Base-by-base conservation (phyloP, 2,888 invertebrate species). In the Drepanosiphum platanoidis region DNA sequence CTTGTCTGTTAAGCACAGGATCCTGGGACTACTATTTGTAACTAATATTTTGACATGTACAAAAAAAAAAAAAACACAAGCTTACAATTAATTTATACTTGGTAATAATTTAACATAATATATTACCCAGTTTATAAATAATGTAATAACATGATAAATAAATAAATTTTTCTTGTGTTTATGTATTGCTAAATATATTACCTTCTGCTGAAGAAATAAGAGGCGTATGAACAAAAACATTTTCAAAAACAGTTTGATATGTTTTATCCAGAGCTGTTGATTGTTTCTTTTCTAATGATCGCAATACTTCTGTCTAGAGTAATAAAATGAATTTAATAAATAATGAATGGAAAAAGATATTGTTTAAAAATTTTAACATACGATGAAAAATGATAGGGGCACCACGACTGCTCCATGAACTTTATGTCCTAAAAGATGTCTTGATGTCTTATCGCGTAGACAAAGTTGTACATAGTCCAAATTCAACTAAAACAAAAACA, bases 401-500 rank as follows among this genome's bases (percentile, higher is more conserved):
- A 87, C 66, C 1, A 87, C 71, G 61, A 75, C 77, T 27, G 30
- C 32, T 46, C 83, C 80, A 30, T 86, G 79, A 0, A 87, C 78
- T 86, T 86, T 86, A 61, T 87, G 86, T 30, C 87, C 86, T 36
- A 82, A 86, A 46, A 87, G 74, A 61, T 86, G 86, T 86, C 87
- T 86, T 13, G 72, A 86, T 72, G 86, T 66, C 27, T 84, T 84
- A 74, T 86, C 80, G 11, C 82, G 66, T 22, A 87, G 22, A 39
- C 82, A 86, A 15, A 87, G 66, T 72, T 87, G 58, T 27, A 79
- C 34, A n/a, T 79, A 64, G 30, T 75, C 72, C 18, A 81, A 74
- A 58, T 81, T 61, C 8, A 46, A 52, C 87, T 87, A 22, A 32
- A 79, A 42, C 0, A 64, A 8, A 39, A 34, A 52, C 52, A 22